Conservation (phyloP, 2,113 vertebrate species). For the Lynx canadensis region DNA sequence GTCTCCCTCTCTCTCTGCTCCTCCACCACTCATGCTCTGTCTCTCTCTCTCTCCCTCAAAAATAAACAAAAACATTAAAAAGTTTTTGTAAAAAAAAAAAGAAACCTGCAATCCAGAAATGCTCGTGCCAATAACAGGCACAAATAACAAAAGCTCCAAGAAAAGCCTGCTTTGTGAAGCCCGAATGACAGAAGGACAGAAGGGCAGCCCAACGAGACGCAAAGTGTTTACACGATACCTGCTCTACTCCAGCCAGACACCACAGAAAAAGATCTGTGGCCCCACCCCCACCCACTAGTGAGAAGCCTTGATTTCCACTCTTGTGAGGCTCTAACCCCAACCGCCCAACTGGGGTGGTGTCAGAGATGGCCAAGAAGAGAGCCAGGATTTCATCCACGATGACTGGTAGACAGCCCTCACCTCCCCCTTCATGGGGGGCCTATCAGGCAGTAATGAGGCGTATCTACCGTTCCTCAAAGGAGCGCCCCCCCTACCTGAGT, state of each 20-base stretch:
- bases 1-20: too few species aligned
- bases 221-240: neutral
- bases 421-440: accelerated
- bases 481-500: too few species aligned
- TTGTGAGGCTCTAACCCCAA: neutral
- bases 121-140: neutral
- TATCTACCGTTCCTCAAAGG: neutral
- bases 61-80: too few species aligned
- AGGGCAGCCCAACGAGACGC: neutral
- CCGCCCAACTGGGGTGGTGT: neutral
- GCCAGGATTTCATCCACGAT: neutral
- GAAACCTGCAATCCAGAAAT: neutral
- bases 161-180: neutral
- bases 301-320: neutral
- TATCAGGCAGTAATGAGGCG: neutral
- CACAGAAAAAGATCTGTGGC: neutral
- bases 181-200: neutral
- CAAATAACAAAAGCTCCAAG: neutral
- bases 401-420: neutral
- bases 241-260: neutral
- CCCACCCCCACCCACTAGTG: neutral
- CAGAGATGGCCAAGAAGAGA: neutral
- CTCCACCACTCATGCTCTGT: too few species aligned
- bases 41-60: too few species aligned
- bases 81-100: neutral